Percentiles rank a stretch among this genome's conserved stretches.
Conservation (phyloP, 2,888 invertebrate species). For the Argyresthia albistria region DNA sequence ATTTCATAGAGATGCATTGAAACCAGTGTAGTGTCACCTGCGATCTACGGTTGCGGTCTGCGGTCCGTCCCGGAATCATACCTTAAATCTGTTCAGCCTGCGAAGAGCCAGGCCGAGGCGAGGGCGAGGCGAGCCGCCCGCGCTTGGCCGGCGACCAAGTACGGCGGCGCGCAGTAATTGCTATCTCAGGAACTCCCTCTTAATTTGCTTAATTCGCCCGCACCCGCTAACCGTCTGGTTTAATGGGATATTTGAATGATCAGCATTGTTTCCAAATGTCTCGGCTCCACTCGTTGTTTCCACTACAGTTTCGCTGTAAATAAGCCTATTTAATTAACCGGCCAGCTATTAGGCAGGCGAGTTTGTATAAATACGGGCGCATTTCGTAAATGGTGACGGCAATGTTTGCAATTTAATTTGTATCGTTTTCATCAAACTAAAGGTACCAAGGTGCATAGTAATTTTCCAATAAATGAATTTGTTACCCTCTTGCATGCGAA, state of each 20-base stretch:
- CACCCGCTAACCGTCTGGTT: conserved; percentile 51
- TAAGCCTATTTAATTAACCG: conserved; percentile 3
- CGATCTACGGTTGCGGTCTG: no score
- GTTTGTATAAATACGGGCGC: neutral
- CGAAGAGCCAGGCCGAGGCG: conserved; percentile 13
- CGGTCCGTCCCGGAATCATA: no score
- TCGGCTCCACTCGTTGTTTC: conserved; percentile 31
- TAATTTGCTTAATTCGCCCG: conserved; percentile 68
- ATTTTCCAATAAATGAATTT: no score
- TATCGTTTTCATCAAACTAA: no score
- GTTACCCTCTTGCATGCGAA: no score
- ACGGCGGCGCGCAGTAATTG: conserved; percentile 59
- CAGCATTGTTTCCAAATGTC: conserved; percentile 57
- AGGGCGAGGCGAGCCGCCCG: no score
- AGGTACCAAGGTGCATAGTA: no score
- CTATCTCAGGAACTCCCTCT: conserved; percentile 58
- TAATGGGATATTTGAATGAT: conserved; percentile 64
- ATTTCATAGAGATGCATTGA: no score
- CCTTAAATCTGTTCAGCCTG: conserved; percentile 7
- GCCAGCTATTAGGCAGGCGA: neutral
- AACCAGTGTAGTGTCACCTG: no score
- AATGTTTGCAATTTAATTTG: no score
- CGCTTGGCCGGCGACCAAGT: conserved; percentile 57
- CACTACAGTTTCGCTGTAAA: conserved; percentile 2
- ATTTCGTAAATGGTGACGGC: no score